Evolutionary conservation across 2,888 invertebrate species (phyloP), one percentile per base, ranked within the genome.

Genomic region (Zootermopsis nevadensis): DNA sequence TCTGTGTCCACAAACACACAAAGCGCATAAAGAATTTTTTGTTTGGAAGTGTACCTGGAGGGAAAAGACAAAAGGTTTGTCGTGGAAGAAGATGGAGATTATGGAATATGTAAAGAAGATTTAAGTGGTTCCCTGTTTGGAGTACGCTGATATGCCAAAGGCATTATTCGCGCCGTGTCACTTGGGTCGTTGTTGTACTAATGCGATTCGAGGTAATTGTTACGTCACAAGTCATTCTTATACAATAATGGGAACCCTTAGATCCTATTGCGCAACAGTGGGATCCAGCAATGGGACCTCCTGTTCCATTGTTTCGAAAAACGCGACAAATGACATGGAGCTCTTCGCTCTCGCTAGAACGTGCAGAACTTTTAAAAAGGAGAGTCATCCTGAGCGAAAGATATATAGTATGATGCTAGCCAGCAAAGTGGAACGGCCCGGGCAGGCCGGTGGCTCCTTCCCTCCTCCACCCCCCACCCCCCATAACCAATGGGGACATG

Each of bases 361-460:
- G n/a, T n/a, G n/a, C n/a, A n/a, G n/a, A n/a, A n/a, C n/a, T 27
- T 10, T 30, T 69, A 69, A 72, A 35, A 74, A 74, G 31, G 33
- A 74, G 74, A 33, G 74, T 10, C 74, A 74, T 74, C 74, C 42
- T 33, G 74, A 35, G 33, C 38, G 8, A 27, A 27, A 60, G 27
- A 55, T n/a, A 69, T 69, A 42, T 69, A 69, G 69, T 33, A 69
- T 69, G 69, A 69, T 74, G 33, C 74, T 60, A 15, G 74, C 33
- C 74, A 74, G n/a, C 74, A 74, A 74, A 74, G 74, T 74, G 74
- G 74, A 74, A 74, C 74, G 74, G 74, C 74, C 74, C 33, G 19
- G 22, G 15, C n/a, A 10, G 27, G n/a, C 33, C 2, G 33, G 69
- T 66, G 48, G 48, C 48, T 48, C 19, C 48, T 48, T 8, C 27